These are phyloP conservation scores for Notolepis coatsorum DNA, from an alignment of 2,797 vertebrate genomes.

Conservation along the genomic window DNA sequence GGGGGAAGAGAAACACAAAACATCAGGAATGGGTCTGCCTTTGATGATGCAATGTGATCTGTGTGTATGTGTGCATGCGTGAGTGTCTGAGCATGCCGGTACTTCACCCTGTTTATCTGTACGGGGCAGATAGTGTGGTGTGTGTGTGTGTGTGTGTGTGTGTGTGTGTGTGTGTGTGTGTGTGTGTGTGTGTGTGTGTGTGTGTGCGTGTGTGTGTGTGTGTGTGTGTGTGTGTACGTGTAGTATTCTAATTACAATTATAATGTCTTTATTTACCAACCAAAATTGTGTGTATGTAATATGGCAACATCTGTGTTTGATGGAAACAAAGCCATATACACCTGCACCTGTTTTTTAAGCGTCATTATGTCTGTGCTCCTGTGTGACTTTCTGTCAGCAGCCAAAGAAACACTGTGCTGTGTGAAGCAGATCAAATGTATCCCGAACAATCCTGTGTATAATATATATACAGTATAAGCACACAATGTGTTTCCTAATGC, in stretches of 20 bases:
- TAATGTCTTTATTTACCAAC: too few species aligned
- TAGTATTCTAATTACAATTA: neutral
- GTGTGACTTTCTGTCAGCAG: neutral
- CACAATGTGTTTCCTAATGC: conserved; percentile 12
- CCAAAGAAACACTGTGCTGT: conserved; percentile 13
- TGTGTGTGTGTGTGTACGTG: neutral
- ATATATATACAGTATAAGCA: neutral
- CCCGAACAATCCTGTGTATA: neutral
- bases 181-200: conserved; percentile 2
- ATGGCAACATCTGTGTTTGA: neutral
- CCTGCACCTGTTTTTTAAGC: neutral
- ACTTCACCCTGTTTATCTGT: too few species aligned
- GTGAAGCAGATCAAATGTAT: neutral
- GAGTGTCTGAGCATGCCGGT: conserved; percentile 13
- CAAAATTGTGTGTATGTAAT: neutral
- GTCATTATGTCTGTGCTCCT: neutral
- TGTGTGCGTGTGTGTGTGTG: neutral
- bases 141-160: neutral
- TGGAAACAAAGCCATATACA: neutral
- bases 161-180: conserved; percentile 1
- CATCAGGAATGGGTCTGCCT: conserved; percentile 48
- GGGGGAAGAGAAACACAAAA: conserved; percentile 40
- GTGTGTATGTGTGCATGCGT: conserved; percentile 36
- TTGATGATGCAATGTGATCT: conserved; percentile 66
- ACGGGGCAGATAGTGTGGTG: too few species aligned